These are phyloP conservation scores for Dendroctonus ponderosae DNA, from an alignment of 1,140 invertebrate genomes.

Conservation along the genomic window DNA sequence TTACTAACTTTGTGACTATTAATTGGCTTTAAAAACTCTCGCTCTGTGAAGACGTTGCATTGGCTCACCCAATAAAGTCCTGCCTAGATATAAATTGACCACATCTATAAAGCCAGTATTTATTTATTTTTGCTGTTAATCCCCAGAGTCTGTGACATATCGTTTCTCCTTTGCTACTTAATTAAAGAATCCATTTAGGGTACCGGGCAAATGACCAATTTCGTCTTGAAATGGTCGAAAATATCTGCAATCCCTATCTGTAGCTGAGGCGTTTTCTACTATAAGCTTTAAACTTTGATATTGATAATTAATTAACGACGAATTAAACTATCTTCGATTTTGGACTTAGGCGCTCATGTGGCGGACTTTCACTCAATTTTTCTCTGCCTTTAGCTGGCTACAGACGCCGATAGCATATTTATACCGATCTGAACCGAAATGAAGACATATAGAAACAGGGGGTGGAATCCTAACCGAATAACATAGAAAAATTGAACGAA, in stretches of 20 bases:
- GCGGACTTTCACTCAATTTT: too few relatives aligned
- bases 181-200: constrained; percentile 20
- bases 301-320: too few relatives aligned
- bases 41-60: too few relatives aligned
- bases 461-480: constrained; percentile 21
- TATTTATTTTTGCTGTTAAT: constrained; percentile 33
- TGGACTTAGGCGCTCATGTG: too few relatives aligned
- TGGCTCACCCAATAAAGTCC: constrained; percentile 17
- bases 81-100: constrained; percentile 25
- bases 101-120: constrained; percentile 25
- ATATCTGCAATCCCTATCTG: not conserved
- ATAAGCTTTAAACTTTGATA: too few relatives aligned
- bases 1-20: too few relatives aligned
- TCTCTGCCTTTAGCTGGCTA: not conserved
- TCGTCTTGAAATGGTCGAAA: not conserved
- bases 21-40: too few relatives aligned
- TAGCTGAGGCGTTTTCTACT: too few relatives aligned
- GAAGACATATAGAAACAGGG: constrained; percentile 17
- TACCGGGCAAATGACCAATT: not conserved
- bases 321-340: too few relatives aligned
- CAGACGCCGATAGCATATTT: constrained; percentile 20
- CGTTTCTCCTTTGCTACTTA: constrained; percentile 22
- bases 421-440: constrained; percentile 15
- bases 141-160: constrained; percentile 21
- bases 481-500: constrained; percentile 31